phyloP scores from a whole-genome alignment of 2,888 invertebrate species.

The Bibio marci region DNA sequence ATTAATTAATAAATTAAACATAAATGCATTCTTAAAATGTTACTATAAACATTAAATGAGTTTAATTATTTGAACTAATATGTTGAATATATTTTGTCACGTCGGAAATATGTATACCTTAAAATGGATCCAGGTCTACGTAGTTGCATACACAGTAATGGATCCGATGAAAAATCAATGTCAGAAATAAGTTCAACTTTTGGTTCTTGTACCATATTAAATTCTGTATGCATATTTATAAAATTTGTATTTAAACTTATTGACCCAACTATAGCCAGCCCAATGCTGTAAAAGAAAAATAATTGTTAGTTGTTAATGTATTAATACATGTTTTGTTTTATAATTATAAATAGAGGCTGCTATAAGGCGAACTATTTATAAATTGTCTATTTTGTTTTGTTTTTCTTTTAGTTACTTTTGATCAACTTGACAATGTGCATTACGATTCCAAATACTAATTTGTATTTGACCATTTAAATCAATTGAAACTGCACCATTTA shows the following conservation, averaged over 20 bases:
- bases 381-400: neutral
- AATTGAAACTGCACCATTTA: constrained; percentile 53
- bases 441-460: constrained; percentile 67
- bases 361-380: no score
- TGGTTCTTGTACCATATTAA: constrained; percentile 45
- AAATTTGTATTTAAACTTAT: constrained; percentile 45
- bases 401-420: constrained; percentile 49
- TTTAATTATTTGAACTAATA: constrained; percentile 10
- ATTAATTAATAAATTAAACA: neutral
- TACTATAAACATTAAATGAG: neutral
- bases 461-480: constrained; percentile 67
- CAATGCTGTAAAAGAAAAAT: constrained; percentile 36
- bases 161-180: constrained; percentile 55
- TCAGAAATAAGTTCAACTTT: constrained; percentile 53
- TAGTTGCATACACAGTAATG: constrained; percentile 61
- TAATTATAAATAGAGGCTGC: no score
- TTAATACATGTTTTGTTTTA: constrained; percentile 2
- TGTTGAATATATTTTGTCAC: no score
- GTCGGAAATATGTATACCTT: no score
- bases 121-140: no score
- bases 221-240: constrained; percentile 46
- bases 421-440: constrained; percentile 59
- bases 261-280: constrained; percentile 44
- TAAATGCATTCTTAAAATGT: neutral
- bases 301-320: neutral